phyloP scores from a whole-genome alignment of 2,113 vertebrate genomes.

The Myrmecophaga tridactyla region DNA sequence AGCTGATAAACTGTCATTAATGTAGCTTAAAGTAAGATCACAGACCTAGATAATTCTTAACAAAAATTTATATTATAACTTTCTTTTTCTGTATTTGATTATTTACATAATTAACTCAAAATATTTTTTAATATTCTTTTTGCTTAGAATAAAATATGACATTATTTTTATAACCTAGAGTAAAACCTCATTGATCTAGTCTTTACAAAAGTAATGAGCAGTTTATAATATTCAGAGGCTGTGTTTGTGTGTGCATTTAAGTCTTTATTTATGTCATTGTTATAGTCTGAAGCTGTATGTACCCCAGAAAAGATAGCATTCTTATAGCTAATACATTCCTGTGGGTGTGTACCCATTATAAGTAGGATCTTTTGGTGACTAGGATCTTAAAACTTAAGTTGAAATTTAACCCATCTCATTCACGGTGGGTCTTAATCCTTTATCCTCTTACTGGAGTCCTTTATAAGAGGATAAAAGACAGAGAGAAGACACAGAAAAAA shows the following conservation, averaged over 20 bases:
- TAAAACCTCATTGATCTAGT: constrained; percentile 58
- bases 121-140: constrained; percentile 70
- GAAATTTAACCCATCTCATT: no score
- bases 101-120: constrained; percentile 71
- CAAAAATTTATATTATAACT: constrained; percentile 66
- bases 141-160: constrained; percentile 59
- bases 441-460: no score
- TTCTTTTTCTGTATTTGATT: constrained; percentile 41
- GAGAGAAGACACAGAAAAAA: no score
- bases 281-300: no score
- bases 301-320: no score
- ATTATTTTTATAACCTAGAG: constrained; percentile 72
- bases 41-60: constrained; percentile 63
- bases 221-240: neutral
- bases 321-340: no score
- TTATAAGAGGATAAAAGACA: no score
- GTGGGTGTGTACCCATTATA: no score
- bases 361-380: no score
- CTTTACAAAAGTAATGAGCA: constrained; percentile 46
- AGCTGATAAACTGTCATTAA: constrained; percentile 60
- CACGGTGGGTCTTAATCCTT: no score
- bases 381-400: no score
- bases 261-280: neutral
- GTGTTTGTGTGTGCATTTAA: neutral
- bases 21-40: constrained; percentile 66